Evolutionary conservation across 1,140 invertebrate genomes (phyloP), one percentile per base, ranked within the genome.

Genomic region (Habropoda laboriosa): DNA sequence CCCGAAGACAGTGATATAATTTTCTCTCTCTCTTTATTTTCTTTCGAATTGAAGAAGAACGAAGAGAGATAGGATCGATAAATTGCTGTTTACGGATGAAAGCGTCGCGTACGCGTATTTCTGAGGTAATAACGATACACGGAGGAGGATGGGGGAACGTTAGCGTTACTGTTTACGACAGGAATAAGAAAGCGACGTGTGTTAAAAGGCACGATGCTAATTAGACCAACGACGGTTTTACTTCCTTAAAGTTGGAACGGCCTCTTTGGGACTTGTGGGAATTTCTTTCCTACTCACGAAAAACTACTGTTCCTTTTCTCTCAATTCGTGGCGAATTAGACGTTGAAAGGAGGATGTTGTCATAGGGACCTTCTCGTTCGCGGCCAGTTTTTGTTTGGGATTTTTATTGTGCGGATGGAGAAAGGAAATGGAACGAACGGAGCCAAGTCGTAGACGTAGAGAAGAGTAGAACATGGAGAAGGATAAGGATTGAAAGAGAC

Each of bases 81-180:
- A 76, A 76, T 57, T 45, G 16, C 61, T n/a, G 21, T 67, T 76
- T 45, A n/a, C 57, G 58, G 72, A 74, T 40, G 45, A 74, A 74
- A 38, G 51, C 38, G 45, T 63, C 35, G 38, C 38, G n/a, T n/a
- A n/a, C n/a, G 18, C 7, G 8, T 68, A 55, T 42, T 45, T 10
- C 21, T 0, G n/a, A n/a, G n/a, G 2, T 5, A 27, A 49, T 77
- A 70, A 70, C 18, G 35, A 57, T 47, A 40, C n/a, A n/a, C n/a
- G n/a, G n/a, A n/a, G n/a, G n/a, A n/a, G 21, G 4, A 49, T 6
- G 32, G 16, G 4, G 16, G 8, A 18, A 57, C 42, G 40, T 40
- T 70, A 49, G 75, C 60, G 40, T 51, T 61, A 51, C 42, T 49
- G 30, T 68, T 70, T 77, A 77, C 30, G 30, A n/a, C 45, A n/a